Evolutionary conservation across 2,113 vertebrate genomes (phyloP), one percentile per base, ranked within the genome.

Genomic region (Proteles cristata): DNA sequence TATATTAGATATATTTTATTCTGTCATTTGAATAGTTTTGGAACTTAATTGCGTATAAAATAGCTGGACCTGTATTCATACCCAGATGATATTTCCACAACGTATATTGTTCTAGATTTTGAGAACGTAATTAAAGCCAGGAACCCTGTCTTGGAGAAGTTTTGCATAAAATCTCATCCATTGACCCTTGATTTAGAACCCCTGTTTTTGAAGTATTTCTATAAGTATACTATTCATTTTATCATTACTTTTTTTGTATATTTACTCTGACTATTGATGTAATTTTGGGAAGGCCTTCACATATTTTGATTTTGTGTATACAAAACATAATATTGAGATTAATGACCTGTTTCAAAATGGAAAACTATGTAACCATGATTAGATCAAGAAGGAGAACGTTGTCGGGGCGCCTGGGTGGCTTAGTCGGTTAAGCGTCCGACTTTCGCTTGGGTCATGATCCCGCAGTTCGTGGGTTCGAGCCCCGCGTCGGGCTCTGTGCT

Each of bases 121-220:
- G 74, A 92, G 31, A 92, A n/a, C 48, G 55, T 53, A 73, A 26
- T 48, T 31, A 95, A 87, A 91, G 9, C 63, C 87, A 77, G 14
- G 53, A 50, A 61, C 28, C 76, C 23, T 68, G 4, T 17, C n/a
- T 86, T 84, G 55, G 79, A 53, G 25, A 95, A 91, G 33, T 33
- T n/a, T 92, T 26, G 68, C 48, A 48, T 85, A 53, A 93, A 74
- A 66, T 74, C 17, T 81, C 63, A 58, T 83, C 31, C 48, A 68
- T 68, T 31, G 14, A 76, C 1, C 45, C 26, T 43, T 82, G n/a
- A 21, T 45, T 93, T 83, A 26, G 68, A 84, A 88, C 11, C 9
- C 15, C 35, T 82, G 26, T 81, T 92, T 87, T 88, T 8, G 28
- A 95, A 95, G n/a, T 45, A 83, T 76, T 96, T 93, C 23, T 93